Evolutionary conservation across 2,888 invertebrate species (phyloP), one percentile per base, ranked within the genome.

Genomic region (Temnothorax ravouxi): DNA sequence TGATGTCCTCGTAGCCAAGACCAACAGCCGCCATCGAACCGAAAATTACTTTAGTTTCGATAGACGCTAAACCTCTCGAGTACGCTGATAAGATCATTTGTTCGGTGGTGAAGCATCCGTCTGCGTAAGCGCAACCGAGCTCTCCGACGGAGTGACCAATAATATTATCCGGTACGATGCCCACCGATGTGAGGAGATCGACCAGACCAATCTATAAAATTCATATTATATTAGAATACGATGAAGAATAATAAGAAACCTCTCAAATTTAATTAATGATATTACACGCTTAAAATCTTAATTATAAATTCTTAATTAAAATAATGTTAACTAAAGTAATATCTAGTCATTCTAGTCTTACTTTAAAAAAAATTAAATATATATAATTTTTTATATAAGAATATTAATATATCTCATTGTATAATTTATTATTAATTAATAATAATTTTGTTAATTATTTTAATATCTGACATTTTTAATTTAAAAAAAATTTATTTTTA

Each of bases 111-210:
- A 99, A 96, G 89, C 98, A 97, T 0, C 98, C 98, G 94, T 99
- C 99, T 2, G 98, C 99, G 95, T 99, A 99, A 0, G 98, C 99
- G 94, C 99, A 99, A 0, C 98, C 99, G 8, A 99, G 95, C 94
- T 99, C 99, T 34, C 99, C 99, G 0, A 98, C 98, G 11, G 99
- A 99, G 95, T 99, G 99, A 2, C 99, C 98, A 84, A 97, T 96
- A 84, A 97, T 96, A 18, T 97, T 96, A 94, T 97, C 97, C 0
- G 97, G 97, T 54, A 95, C 94, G 18, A 97, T 95, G n/a, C 96
- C 97, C 18, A 96, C 90, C 6, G 95, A 94, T 67, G 91, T 94
- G 21, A 98, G 94, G 25, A 97, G 93, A 92, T 97, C 97, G 3
- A 96, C 96, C 29, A 97, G 93, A 25, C 96, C 97, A 74, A 97